Conservation (phyloP, 2,113 vertebrate species). For the Scalopus aquaticus region DNA sequence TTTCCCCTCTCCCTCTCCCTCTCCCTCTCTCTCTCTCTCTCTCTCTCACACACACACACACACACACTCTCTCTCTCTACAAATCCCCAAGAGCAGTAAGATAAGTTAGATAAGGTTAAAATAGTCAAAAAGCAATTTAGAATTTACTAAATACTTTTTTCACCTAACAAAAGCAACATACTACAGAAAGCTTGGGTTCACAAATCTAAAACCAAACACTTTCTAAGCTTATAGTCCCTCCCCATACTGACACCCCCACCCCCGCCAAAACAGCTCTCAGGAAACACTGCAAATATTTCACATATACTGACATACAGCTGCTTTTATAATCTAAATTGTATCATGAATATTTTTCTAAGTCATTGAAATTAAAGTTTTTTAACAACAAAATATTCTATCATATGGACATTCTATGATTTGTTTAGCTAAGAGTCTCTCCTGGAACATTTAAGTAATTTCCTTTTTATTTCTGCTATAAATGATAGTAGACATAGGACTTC, state of each 20-base stretch:
- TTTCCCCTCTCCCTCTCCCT: background rate
- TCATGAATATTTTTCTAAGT: constrained; percentile 34
- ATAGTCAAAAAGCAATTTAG: background rate
- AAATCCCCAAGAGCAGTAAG: background rate
- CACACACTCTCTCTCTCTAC: background rate
- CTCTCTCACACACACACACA: background rate
- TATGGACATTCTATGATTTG: background rate
- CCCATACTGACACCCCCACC: too few relatives aligned
- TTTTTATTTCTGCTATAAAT: constrained; percentile 32
- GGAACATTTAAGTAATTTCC: background rate
- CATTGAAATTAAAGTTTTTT: constrained; percentile 49
- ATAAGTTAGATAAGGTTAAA: constrained; percentile 41
- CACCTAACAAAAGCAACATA: background rate
- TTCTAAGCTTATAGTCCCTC: background rate
- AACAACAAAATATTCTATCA: background rate
- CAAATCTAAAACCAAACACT: constrained; percentile 41
- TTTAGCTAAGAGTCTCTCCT: background rate
- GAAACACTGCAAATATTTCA: background rate
- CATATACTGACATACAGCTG: background rate
- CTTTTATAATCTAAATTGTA: constrained; percentile 16
- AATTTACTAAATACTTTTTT: constrained; percentile 31
- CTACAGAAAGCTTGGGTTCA: background rate
- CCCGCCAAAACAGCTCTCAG: background rate
- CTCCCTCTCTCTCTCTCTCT: background rate
- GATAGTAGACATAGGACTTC: background rate